Percentiles rank a stretch among this genome's conserved stretches.
Conservation (phyloP, 1,140 invertebrate species). For the Penaeus indicus region DNA sequence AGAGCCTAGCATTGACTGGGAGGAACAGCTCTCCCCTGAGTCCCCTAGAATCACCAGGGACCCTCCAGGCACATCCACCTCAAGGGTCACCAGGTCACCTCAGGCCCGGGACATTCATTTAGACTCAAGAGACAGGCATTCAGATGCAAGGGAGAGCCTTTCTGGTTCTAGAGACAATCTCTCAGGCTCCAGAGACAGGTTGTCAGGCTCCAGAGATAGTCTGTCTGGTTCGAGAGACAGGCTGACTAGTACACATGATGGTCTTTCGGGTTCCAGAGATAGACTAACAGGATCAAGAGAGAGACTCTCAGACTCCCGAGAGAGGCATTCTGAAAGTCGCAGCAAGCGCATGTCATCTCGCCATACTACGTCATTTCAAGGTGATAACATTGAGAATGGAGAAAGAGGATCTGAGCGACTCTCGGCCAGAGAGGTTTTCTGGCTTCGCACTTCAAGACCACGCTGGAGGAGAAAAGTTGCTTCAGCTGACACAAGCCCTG, state of each 20-base stretch:
- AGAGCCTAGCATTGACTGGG: constrained; percentile 55
- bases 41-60: constrained; percentile 42
- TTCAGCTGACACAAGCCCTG: constrained; percentile 65
- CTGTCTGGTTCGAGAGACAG: constrained; percentile 2
- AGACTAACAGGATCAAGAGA: constrained; percentile 26
- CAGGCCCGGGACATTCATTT: constrained; percentile 38
- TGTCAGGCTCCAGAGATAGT: constrained; percentile 18
- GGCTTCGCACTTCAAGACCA: constrained; percentile 62
- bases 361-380: constrained; percentile 2
- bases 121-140: constrained; percentile 11
- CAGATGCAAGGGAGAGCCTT: background rate
- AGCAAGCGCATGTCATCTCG: constrained; percentile 25
- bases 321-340: constrained; percentile 21
- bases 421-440: constrained; percentile 61
- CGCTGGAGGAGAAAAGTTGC: constrained; percentile 65
- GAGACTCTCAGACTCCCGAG: constrained; percentile 16
- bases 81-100: constrained; percentile 6
- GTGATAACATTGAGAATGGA: constrained; percentile 27
- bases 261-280: constrained; percentile 29
- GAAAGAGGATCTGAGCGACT: constrained; percentile 28
- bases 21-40: constrained; percentile 51
- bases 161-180: constrained; percentile 13
- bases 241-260: constrained; percentile 19
- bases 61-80: constrained; percentile 10
- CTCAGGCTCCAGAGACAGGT: constrained; percentile 11